A percentile compares a stretch with the other conserved stretches of the same genome.
These are phyloP conservation scores for Physocephala rufipes DNA, from an alignment of 2,888 invertebrate genomes.

Conservation along the genomic window DNA sequence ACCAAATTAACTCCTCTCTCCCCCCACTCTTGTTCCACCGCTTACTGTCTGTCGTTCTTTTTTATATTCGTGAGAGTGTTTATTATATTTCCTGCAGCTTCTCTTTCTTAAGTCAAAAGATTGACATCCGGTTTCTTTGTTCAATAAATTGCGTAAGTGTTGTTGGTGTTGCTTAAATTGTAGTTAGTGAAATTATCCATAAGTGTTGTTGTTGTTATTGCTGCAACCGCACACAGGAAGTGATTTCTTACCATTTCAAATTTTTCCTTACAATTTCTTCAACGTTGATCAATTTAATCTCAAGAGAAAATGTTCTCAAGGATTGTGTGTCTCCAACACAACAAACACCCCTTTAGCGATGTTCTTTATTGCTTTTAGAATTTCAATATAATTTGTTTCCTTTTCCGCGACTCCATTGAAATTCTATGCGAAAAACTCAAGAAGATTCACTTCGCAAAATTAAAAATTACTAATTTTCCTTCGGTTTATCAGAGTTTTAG, in stretches of 20 bases:
- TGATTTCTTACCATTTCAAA: neutral
- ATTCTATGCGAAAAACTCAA: too few relatives aligned
- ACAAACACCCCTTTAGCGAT: too few relatives aligned
- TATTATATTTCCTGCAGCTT: neutral
- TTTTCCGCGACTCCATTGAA: too few relatives aligned
- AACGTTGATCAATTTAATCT: too few relatives aligned
- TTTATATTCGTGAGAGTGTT: neutral
- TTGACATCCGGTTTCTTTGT: constrained; percentile 19
- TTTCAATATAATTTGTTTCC: too few relatives aligned
- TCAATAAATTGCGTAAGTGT: neutral
- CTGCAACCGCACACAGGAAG: neutral
- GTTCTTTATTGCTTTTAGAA: too few relatives aligned
- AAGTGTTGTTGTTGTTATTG: constrained; percentile 4
- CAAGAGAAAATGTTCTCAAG: too few relatives aligned
- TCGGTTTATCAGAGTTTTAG: too few relatives aligned
- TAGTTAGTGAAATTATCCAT: neutral
- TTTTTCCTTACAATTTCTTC: neutral
- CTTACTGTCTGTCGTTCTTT: constrained; percentile 1
- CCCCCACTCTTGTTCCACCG: neutral
- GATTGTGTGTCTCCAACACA: too few relatives aligned
- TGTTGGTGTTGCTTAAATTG: neutral
- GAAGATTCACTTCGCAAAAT: too few relatives aligned
- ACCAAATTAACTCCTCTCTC: neutral
- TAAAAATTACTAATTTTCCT: too few relatives aligned
- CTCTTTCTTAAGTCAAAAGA: constrained; percentile 8